These are phyloP conservation scores for Chouioia cunea DNA, from an alignment of 2,888 invertebrate species.

Conservation along the genomic window DNA sequence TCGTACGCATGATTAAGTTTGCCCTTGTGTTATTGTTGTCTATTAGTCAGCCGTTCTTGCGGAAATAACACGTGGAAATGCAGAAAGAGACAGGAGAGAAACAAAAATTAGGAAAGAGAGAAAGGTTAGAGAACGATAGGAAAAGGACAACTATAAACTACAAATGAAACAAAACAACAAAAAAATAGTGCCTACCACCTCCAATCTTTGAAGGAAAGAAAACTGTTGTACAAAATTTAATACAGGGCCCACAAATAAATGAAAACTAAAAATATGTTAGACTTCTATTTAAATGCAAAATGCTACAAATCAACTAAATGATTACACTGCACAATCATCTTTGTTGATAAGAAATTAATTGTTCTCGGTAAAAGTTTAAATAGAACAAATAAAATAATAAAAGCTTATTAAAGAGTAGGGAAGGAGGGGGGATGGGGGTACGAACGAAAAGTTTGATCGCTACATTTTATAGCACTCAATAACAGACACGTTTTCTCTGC, in stretches of 20 bases:
- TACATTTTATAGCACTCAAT: conserved; percentile 2
- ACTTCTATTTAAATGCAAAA: conserved; percentile 56
- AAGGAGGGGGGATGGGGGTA: background rate
- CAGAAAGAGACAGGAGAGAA: conserved; percentile 10
- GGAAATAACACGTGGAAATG: conserved; percentile 14
- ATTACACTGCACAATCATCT: conserved; percentile 54
- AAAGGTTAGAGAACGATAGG: conserved; percentile 24
- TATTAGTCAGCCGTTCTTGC: conserved; percentile 34
- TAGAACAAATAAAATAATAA: conserved; percentile 10
- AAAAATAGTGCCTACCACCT: conserved; percentile 64
- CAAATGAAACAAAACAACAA: conserved; percentile 53
- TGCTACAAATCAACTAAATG: conserved; percentile 48
- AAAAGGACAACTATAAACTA: conserved; percentile 32
- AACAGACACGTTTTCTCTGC: conserved; percentile 42
- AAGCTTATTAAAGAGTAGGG: conserved; percentile 7
- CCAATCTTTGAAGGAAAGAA: conserved; percentile 56
- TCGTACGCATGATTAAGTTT: conserved; percentile 39
- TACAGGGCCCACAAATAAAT: conserved; percentile 63
- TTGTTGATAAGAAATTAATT: conserved; percentile 46
- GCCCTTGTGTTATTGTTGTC: conserved; percentile 37
- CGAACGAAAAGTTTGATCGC: background rate
- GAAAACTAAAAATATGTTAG: conserved; percentile 52
- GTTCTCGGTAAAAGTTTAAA: conserved; percentile 38
- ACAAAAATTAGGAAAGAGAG: conserved; percentile 21
- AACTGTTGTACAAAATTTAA: conserved; percentile 65